phyloP scores from a whole-genome alignment of 2,888 invertebrate species.

The Chesias legatella region DNA sequence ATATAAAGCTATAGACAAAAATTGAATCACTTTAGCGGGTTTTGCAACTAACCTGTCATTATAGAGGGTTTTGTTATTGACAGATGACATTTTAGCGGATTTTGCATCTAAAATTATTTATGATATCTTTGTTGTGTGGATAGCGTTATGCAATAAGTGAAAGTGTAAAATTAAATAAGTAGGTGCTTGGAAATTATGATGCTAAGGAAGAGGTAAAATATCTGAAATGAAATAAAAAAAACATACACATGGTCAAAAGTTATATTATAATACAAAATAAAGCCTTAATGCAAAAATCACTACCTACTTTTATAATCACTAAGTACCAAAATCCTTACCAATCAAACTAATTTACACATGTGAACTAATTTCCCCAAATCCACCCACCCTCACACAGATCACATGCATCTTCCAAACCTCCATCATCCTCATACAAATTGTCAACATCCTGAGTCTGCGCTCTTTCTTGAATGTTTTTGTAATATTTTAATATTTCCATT shows the following conservation, averaged over 20 bases:
- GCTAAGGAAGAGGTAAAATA: neutral
- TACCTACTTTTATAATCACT: slow-evolving; percentile 1
- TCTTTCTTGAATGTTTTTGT: slow-evolving; percentile 15
- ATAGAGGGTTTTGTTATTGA: slow-evolving; percentile 7
- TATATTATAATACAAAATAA: neutral
- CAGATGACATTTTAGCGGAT: slow-evolving; percentile 8
- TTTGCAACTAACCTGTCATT: slow-evolving; percentile 8
- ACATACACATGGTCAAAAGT: slow-evolving; percentile 2
- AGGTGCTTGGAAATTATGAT: neutral
- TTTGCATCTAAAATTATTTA: slow-evolving; percentile 7
- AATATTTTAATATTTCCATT: slow-evolving; percentile 14
- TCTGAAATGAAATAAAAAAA: slow-evolving; percentile 1
- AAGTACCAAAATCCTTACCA: slow-evolving; percentile 1
- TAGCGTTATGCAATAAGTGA: slow-evolving; percentile 2
- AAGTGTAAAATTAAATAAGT: neutral
- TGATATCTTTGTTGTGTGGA: slow-evolving; percentile 8
- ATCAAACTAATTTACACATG: slow-evolving; percentile 7
- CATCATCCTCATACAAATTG: slow-evolving; percentile 13
- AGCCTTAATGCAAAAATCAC: neutral
- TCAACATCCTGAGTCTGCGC: slow-evolving; percentile 7
- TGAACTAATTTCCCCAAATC: slow-evolving; percentile 17
- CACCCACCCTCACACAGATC: slow-evolving; percentile 15
- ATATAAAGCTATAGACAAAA: too few relatives aligned
- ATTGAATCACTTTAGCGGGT: slow-evolving; percentile 7
- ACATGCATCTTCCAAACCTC: slow-evolving; percentile 14